Conservation (phyloP, 1,140 invertebrate species). For the Rhizoglyphus robini region DNA sequence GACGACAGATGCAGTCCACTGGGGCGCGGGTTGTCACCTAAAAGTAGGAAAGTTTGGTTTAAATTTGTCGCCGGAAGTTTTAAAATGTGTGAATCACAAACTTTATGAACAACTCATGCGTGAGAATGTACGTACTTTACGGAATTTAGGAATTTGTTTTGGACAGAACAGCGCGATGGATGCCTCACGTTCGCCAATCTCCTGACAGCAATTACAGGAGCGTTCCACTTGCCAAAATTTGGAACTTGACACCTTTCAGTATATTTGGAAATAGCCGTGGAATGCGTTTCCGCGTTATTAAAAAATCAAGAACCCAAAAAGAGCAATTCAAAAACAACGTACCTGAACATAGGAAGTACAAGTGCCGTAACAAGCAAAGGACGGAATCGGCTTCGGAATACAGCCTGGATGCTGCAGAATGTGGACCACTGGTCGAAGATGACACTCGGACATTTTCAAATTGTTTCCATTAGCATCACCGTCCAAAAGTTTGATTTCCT, state of each 20-base stretch:
- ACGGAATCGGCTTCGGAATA: constrained; percentile 79
- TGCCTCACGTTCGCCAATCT: constrained; percentile 78
- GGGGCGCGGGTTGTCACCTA: constrained; percentile 77
- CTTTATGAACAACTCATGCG: background rate
- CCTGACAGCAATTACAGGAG: constrained; percentile 85
- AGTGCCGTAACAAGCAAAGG: constrained; percentile 75
- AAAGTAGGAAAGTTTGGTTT: background rate
- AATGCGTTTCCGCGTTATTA: too few relatives aligned
- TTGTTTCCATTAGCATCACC: background rate
- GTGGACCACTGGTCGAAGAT: constrained; percentile 78
- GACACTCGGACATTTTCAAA: constrained; percentile 51
- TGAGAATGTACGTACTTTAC: constrained; percentile 47
- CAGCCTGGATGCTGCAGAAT: constrained; percentile 79
- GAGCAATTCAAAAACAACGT: constrained; percentile 23
- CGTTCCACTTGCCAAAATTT: constrained; percentile 93
- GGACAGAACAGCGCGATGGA: constrained; percentile 73
- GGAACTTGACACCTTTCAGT: constrained; percentile 66
- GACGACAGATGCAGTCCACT: constrained; percentile 80
- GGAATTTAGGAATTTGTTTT: constrained; percentile 66
- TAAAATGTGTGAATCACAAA: background rate
- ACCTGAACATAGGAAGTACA: constrained; percentile 86
- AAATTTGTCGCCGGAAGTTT: too few relatives aligned
- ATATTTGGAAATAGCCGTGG: background rate
- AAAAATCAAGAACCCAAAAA: background rate
- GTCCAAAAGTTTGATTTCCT: background rate